phyloP scores from a whole-genome alignment of 2,113 vertebrate genomes.

The Aythya baeri region DNA sequence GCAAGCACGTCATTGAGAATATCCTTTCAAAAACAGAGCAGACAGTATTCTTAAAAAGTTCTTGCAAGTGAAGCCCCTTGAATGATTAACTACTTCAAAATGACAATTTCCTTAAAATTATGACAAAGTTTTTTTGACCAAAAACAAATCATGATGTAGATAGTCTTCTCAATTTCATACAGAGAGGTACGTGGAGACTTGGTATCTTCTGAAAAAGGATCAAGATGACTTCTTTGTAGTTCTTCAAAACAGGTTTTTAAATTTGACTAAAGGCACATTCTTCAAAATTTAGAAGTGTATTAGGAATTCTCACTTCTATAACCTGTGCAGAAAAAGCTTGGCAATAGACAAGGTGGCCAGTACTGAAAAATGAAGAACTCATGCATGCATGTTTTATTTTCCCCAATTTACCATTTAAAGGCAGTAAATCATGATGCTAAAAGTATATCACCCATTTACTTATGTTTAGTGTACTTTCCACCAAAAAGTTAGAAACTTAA shows the following conservation, averaged over 20 bases:
- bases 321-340: neutral
- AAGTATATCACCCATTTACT: neutral
- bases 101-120: neutral
- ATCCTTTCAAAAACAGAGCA: neutral
- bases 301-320: neutral
- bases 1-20: rapidly evolving
- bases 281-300: neutral
- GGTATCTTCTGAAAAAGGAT: neutral
- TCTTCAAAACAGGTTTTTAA: neutral
- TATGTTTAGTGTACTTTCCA: neutral
- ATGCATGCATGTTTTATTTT: rapidly evolving
- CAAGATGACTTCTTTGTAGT: neutral
- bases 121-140: neutral
- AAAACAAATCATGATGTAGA: neutral
- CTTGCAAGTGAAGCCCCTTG: neutral
- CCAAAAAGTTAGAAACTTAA: neutral
- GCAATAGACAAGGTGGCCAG: neutral
- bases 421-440: neutral
- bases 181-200: neutral
- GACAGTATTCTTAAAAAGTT: neutral
- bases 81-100: neutral
- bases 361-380: neutral
- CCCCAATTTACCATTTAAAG: neutral
- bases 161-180: neutral
- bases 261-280: neutral